Percentiles rank a stretch among this genome's conserved stretches.
Conservation (phyloP, 2,113 vertebrate genomes). For the Steatornis caripensis region DNA sequence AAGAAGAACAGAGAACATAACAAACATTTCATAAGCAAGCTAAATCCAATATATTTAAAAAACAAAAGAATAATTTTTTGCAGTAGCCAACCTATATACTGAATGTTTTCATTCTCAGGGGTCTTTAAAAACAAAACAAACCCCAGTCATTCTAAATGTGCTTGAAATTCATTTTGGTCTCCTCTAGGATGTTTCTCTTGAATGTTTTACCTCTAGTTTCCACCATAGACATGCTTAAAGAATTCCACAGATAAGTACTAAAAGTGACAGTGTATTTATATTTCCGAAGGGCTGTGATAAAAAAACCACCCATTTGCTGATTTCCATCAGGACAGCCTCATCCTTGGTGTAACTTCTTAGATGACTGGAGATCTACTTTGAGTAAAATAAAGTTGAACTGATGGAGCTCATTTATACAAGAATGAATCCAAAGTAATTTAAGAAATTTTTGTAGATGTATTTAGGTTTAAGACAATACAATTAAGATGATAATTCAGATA, state of each 20-base stretch:
- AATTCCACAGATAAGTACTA: not conserved
- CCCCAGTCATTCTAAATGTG: not conserved
- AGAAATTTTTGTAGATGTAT: not conserved
- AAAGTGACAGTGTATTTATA: not conserved
- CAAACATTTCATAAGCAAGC: not conserved
- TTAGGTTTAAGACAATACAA: not conserved
- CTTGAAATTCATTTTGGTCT: not conserved
- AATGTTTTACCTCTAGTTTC: not conserved
- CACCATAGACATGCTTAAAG: not conserved
- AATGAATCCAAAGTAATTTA: not conserved
- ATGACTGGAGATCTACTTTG: not conserved
- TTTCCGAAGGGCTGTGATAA: not conserved
- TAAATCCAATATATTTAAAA: constrained; percentile 12
- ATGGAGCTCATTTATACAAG: not conserved
- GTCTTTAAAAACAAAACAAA: not conserved
- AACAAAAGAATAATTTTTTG: not conserved
- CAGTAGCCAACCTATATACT: not conserved
- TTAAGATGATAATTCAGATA: not conserved
- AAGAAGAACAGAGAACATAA: not conserved
- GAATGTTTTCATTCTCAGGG: not conserved
- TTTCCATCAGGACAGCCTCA: not conserved
- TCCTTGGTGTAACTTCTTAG: not conserved
- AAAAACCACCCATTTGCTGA: not conserved
- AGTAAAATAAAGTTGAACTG: not conserved
- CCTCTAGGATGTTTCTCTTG: not conserved